Percentiles rank a stretch among this genome's conserved stretches.
phyloP scores from a whole-genome alignment of 2,797 vertebrate genomes.

The Eulemur coronatus region DNA sequence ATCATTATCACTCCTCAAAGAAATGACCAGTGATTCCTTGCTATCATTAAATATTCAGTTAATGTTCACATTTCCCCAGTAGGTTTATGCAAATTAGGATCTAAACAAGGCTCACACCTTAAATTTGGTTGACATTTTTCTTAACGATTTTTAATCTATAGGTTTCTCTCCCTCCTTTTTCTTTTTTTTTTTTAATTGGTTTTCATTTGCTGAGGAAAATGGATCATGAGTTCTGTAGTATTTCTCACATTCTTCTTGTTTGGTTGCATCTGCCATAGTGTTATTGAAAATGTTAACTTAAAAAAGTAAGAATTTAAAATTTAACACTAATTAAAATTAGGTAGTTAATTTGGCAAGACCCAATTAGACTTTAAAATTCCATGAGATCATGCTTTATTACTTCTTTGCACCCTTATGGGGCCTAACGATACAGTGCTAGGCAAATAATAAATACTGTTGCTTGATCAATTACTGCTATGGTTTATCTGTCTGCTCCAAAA shows the following conservation, averaged over 20 bases:
- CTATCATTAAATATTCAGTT: background rate
- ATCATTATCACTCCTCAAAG: background rate
- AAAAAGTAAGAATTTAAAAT: slow-evolving; percentile 41
- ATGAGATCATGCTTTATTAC: background rate
- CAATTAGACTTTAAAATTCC: background rate
- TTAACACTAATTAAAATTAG: background rate
- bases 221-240: background rate
- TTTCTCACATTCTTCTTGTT: slow-evolving; percentile 13
- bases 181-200: background rate
- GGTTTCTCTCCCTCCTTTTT: background rate
- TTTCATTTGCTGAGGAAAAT: slow-evolving; percentile 7
- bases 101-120: background rate
- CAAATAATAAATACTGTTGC: background rate
- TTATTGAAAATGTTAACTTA: slow-evolving; percentile 33
- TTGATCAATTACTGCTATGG: background rate
- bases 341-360: background rate
- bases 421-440: background rate
- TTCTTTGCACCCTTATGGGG: background rate
- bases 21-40: background rate
- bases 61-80: background rate
- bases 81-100: background rate
- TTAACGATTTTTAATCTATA: background rate
- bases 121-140: background rate
- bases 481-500: background rate
- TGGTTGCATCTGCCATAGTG: background rate